Evolutionary conservation across 2,888 invertebrate genomes (phyloP).

Genomic region (Orthonevra nobilis): DNA sequence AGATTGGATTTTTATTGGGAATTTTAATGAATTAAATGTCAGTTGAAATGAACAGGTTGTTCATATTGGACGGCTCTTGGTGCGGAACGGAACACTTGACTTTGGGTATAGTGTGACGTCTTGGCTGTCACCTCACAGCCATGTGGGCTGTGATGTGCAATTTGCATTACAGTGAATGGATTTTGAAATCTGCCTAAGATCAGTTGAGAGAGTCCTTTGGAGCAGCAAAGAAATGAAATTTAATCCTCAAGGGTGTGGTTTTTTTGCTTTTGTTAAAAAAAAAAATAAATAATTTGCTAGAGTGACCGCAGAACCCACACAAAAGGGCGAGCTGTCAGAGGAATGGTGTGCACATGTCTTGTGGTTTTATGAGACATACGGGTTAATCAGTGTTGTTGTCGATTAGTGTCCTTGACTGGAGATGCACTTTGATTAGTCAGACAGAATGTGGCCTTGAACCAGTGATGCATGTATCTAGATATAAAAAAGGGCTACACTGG

Average conservation of each 20-base stretch:
- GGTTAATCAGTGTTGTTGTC: slow-evolving; percentile 36
- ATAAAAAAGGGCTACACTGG: no score
- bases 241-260: slow-evolving; percentile 30
- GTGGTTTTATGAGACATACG: slow-evolving; percentile 63
- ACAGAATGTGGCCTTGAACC: slow-evolving; percentile 65
- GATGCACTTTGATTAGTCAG: slow-evolving; percentile 52
- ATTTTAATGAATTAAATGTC: slow-evolving; percentile 69
- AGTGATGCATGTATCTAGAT: slow-evolving; percentile 40
- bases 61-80: neutral
- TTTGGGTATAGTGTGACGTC: no score
- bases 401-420: slow-evolving; percentile 54
- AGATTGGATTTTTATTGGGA: slow-evolving; percentile 67
- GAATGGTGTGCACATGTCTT: slow-evolving; percentile 39
- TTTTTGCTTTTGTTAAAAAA: slow-evolving; percentile 46
- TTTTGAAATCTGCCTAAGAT: neutral
- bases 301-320: slow-evolving; percentile 35
- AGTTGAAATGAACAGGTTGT: slow-evolving; percentile 48
- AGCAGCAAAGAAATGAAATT: slow-evolving; percentile 50
- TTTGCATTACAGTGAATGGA: slow-evolving; percentile 34
- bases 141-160: slow-evolving; percentile 47
- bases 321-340: neutral
- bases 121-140: no score
- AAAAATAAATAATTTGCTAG: slow-evolving; percentile 34
- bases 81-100: slow-evolving; percentile 43
- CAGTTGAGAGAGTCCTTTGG: neutral